Percentiles rank a stretch among this genome's conserved stretches.
These are phyloP conservation scores for Archocentrus centrarchus DNA, from an alignment of 2,113 vertebrate species.

Conservation along the genomic window DNA sequence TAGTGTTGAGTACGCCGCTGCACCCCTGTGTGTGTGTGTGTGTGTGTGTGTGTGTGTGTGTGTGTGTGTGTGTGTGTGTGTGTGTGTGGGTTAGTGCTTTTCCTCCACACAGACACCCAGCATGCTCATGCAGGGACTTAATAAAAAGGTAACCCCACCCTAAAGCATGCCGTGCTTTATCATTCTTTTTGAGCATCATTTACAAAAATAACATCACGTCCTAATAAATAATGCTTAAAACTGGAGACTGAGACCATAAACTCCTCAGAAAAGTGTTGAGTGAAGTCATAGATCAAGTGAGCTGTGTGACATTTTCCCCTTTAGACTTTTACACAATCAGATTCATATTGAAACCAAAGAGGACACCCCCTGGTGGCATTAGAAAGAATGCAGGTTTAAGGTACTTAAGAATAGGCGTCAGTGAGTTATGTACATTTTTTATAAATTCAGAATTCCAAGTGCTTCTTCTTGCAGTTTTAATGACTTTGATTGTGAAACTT, in stretches of 20 bases:
- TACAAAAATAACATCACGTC: neutral
- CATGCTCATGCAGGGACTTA: neutral
- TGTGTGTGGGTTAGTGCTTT: no score
- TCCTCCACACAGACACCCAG: neutral
- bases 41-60: neutral
- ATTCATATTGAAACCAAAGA: accelerated
- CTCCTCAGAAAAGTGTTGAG: neutral
- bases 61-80: neutral
- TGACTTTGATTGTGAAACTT: neutral
- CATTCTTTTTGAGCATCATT: neutral
- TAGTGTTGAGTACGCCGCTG: neutral
- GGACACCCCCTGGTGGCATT: neutral
- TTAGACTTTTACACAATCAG: neutral
- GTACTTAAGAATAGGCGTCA: neutral
- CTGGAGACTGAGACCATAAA: neutral
- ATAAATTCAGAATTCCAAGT: neutral
- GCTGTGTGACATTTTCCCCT: neutral
- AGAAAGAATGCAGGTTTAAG: accelerated
- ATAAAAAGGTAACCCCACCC: neutral
- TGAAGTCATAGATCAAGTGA: neutral
- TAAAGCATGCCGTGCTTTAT: accelerated
- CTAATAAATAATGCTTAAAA: neutral
- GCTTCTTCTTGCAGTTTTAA: neutral
- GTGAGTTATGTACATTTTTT: neutral
- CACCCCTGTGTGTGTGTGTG: neutral